phyloP scores from a whole-genome alignment of 2,113 vertebrate species.

The Acinonyx jubatus region DNA sequence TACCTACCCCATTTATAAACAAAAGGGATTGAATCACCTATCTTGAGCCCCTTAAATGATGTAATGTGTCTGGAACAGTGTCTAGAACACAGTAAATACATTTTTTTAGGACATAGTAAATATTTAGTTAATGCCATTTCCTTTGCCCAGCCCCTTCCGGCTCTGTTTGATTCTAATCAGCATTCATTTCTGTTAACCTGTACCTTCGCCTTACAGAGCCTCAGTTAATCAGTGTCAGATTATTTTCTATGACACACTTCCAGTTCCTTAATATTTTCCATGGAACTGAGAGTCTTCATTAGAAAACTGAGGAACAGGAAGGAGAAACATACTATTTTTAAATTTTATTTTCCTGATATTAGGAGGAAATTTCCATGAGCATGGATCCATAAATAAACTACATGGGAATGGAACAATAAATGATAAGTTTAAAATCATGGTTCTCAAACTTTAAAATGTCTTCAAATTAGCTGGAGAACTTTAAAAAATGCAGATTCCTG shows the following conservation, averaged over 20 bases:
- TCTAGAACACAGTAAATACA: slow-evolving; percentile 67
- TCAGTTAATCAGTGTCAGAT: background rate
- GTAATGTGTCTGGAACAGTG: slow-evolving; percentile 44
- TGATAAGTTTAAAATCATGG: background rate
- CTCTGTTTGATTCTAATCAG: slow-evolving; percentile 12
- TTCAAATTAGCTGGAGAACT: background rate
- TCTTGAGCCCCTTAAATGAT: slow-evolving; percentile 20
- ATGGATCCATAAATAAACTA: slow-evolving; percentile 52
- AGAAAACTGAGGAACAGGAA: slow-evolving; percentile 53
- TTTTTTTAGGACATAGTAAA: slow-evolving; percentile 41
- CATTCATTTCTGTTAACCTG: background rate
- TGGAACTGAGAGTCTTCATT: slow-evolving; percentile 1
- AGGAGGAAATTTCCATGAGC: slow-evolving; percentile 66
- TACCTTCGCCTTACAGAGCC: background rate
- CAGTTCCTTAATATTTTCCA: slow-evolving; percentile 59
- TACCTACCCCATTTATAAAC: slow-evolving; percentile 48
- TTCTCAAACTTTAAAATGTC: background rate
- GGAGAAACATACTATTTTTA: slow-evolving; percentile 66
- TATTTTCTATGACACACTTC: slow-evolving; percentile 31
- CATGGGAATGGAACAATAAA: slow-evolving; percentile 12
- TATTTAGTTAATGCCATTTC: slow-evolving; percentile 63
- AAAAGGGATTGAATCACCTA: slow-evolving; percentile 40
- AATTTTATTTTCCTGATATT: slow-evolving; percentile 57
- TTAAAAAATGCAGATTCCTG: background rate
- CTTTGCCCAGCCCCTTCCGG: slow-evolving; percentile 37